Conservation (phyloP, 2,888 invertebrate species). For the Archips xylosteana region DNA sequence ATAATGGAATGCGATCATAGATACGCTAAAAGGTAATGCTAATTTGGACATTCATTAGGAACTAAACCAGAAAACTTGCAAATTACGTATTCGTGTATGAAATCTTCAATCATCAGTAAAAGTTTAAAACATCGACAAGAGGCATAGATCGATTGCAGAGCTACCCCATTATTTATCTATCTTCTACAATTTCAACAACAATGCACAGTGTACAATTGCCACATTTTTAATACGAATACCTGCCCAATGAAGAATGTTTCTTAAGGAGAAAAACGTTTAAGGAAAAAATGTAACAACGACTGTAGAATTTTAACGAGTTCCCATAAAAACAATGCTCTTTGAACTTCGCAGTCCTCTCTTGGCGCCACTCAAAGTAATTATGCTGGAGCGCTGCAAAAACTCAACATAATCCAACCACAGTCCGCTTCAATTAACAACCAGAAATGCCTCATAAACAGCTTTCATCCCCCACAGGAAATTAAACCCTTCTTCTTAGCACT, state of each 20-base stretch:
- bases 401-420: slow-evolving; percentile 62
- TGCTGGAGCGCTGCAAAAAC: slow-evolving; percentile 62
- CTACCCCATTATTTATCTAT: not conserved
- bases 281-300: slow-evolving; percentile 33
- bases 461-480: slow-evolving; percentile 68
- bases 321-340: slow-evolving; percentile 59
- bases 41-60: no score
- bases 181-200: slow-evolving; percentile 11
- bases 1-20: no score
- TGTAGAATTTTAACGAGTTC: slow-evolving; percentile 64
- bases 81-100: not conserved
- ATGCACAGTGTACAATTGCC: slow-evolving; percentile 7
- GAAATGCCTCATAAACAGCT: slow-evolving; percentile 48
- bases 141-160: not conserved
- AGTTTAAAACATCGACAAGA: not conserved
- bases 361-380: slow-evolving; percentile 63
- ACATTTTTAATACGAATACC: slow-evolving; percentile 20
- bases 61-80: no score
- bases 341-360: slow-evolving; percentile 55
- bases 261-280: slow-evolving; percentile 30
- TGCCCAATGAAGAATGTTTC: slow-evolving; percentile 23
- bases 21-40: no score
- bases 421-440: slow-evolving; percentile 65
- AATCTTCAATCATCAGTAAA: not conserved
- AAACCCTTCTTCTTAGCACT: slow-evolving; percentile 60